Base-by-base conservation (phyloP, 2,888 invertebrate genomes). In the Neria commutata region DNA sequence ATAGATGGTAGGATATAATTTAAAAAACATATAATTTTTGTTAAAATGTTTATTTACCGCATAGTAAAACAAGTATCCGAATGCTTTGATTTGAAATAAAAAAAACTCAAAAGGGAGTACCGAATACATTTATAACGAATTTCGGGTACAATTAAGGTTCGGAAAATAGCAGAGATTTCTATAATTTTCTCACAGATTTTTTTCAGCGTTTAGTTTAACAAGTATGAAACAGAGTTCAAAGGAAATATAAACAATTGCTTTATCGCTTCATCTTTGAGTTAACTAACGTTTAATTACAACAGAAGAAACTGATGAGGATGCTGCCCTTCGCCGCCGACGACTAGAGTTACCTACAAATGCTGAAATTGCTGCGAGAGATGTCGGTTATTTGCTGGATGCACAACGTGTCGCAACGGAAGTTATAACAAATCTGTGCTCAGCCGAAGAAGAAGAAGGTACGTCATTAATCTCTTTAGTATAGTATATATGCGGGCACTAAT, bases 381-480 rank as follows among this genome's bases (percentile, higher is more conserved):
- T 85, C 1, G 82, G 82, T 61, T 83, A 85, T 67, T 80, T 89
- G 60, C 71, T 91, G n/a, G 85, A 86, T 64, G 88, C 89, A 0
- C 90, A 91, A 73, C 86, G 88, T 68, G 85, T 86, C 73, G 86
- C 89, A 0, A 80, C 90, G 45, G 91, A 91, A 81, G 87, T 90
- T 61, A 79, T 90, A 56, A 87, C 91, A 23, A 91, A 91, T 78
- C 81, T 91, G 53, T 88, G 89, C 71, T 87, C 88, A 29, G 81
- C 62, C 6, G 79, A 79, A 19, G 77, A 85, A 71, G 88, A 88
- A 74, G 34, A 47, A 55, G 88, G 88, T 86, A 81, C n/a, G n/a
- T n/a, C n/a, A n/a, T n/a, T n/a, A n/a, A n/a, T n/a, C n/a, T n/a
- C n/a, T n/a, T n/a, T n/a, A n/a, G n/a, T n/a, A n/a, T n/a, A n/a